Base-by-base conservation (phyloP, 2,797 vertebrate species). In the Numenius phaeopus region DNA sequence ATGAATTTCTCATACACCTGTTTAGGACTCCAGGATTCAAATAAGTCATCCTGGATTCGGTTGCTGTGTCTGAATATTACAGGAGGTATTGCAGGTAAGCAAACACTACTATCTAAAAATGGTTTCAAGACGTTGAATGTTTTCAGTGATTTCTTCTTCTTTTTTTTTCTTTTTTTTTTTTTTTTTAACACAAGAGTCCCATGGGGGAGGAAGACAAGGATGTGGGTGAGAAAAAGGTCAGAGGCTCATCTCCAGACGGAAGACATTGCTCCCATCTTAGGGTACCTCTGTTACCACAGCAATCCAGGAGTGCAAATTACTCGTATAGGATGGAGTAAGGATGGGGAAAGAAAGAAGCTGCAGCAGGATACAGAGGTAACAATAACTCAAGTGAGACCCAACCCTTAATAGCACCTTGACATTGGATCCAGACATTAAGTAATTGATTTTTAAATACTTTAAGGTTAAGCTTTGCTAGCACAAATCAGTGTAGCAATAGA, bases 251-350 rank as follows among this genome's bases (percentile, higher is more conserved):
- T 54, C 52, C 52, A 76, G 20, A 49, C 15, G 13, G 4, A 11
- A 11, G 5, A 23, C 16, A 34, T 23, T 23, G 21, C 6, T 61
- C 11, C 24, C 15, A 21, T 58, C 27, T 46, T n/a, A 27, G 10
- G 26, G 27, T 20, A 13, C 20, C 21, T 32, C 27, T 5, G 17
- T 19, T 46, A 10, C 7, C 54, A 15, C 29, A 2, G 34, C 14
- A 75, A 12, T 21, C 24, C 34, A 26, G 18, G 3, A 1, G 0
- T 20, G n/a, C 26, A 54, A 49, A 17, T 46, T 17, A 5, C 16
- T 82, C 42, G 26, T 14, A 24, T 1, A 40, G 44, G 20, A 18
- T 14, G 22, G 30, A 67, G 19, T 8, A 9, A 42, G 44, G 18
- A 26, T 19, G 6, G n/a, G 5, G 11, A 47, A 61, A 64, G 32